These are phyloP conservation scores for Agriopis leucophaearia DNA, from an alignment of 2,888 invertebrate genomes.

Conservation along the genomic window DNA sequence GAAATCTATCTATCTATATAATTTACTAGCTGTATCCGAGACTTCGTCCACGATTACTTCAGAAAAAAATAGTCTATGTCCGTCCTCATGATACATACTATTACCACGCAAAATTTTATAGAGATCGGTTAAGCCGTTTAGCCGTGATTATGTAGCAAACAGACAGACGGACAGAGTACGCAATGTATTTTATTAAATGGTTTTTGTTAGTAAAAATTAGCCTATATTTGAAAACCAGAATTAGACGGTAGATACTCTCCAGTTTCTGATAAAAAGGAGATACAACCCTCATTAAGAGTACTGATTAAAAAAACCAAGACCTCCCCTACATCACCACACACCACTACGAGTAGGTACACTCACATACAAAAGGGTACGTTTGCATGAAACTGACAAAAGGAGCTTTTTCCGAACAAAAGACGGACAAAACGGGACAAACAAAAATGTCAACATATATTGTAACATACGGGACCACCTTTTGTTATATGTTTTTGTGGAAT, in stretches of 20 bases:
- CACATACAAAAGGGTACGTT: constrained; percentile 61
- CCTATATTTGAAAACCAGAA: background rate
- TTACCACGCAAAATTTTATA: too few relatives aligned
- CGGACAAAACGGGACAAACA: constrained; percentile 69
- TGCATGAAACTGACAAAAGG: constrained; percentile 66
- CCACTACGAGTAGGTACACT: constrained; percentile 22
- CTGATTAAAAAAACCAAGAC: constrained; percentile 7
- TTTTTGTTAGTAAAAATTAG: too few relatives aligned
- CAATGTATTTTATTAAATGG: too few relatives aligned
- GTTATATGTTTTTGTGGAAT: constrained; percentile 45
- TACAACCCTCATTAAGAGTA: background rate
- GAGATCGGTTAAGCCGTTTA: too few relatives aligned
- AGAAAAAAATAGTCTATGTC: too few relatives aligned
- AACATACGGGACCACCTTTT: constrained; percentile 52
- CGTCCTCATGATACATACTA: too few relatives aligned
- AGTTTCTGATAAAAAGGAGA: background rate
- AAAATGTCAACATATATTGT: constrained; percentile 74
- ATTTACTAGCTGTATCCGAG: too few relatives aligned
- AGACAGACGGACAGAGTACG: too few relatives aligned
- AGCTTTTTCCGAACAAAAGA: constrained; percentile 72
- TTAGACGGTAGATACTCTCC: too few relatives aligned
- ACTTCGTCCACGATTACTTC: too few relatives aligned
- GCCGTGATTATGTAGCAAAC: too few relatives aligned
- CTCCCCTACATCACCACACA: constrained; percentile 20
- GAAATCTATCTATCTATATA: too few relatives aligned